Conservation (phyloP, 1,140 invertebrate species). For the Cherax destructor region DNA sequence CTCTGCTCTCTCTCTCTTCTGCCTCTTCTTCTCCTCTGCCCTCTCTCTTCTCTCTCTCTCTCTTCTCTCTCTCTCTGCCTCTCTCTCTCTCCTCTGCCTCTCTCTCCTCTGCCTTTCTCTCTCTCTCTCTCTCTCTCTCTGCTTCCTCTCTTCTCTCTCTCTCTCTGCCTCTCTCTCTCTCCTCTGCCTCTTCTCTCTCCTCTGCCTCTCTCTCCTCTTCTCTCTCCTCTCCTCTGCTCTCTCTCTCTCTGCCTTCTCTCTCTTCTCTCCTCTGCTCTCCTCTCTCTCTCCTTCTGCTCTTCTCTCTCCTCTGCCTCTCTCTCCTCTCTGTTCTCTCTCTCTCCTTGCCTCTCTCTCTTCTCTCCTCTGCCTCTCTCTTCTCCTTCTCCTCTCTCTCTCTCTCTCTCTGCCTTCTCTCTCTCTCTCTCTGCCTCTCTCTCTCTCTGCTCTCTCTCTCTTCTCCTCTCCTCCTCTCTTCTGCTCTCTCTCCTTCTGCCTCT, state of each 20-base stretch:
- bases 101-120: not conserved
- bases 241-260: not conserved
- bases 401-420: not conserved
- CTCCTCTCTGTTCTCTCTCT: too few species aligned
- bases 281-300: too few species aligned
- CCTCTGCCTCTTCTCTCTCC: too few species aligned
- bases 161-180: not conserved
- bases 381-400: not conserved
- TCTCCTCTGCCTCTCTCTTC: not conserved
- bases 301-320: too few species aligned
- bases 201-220: not conserved
- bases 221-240: not conserved
- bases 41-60: not conserved
- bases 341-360: too few species aligned
- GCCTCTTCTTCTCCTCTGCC: not conserved
- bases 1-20: too few species aligned
- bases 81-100: not conserved
- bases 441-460: too few species aligned
- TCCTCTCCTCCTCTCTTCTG: not conserved
- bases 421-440: not conserved
- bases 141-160: not conserved
- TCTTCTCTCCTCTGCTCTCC: not conserved
- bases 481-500: not conserved
- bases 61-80: not conserved
- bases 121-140: not conserved